A percentile compares a stretch with the other conserved stretches of the same genome.
phyloP scores from a whole-genome alignment of 2,888 invertebrate species.

The Acronicta alni region DNA sequence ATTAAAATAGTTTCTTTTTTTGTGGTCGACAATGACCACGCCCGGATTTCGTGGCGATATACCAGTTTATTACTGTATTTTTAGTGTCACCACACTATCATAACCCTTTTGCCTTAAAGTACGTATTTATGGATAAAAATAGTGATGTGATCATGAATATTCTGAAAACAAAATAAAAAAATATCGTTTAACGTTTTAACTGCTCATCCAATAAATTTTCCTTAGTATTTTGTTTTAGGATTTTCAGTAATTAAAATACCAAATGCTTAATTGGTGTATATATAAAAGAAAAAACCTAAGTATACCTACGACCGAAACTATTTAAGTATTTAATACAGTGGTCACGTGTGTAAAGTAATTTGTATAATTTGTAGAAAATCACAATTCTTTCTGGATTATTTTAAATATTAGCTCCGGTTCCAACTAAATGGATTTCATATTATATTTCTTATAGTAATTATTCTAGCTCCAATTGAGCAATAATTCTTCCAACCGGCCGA shows the following conservation, averaged over 20 bases:
- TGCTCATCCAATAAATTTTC: too few species aligned
- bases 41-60: constrained; percentile 57
- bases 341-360: constrained; percentile 1
- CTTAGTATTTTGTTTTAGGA: too few species aligned
- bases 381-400: constrained; percentile 7
- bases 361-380: constrained; percentile 19
- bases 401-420: not conserved
- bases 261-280: too few species aligned
- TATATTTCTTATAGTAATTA: not conserved
- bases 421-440: not conserved
- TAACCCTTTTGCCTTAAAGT: not conserved
- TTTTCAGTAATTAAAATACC: too few species aligned
- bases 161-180: not conserved
- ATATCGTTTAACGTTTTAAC: too few species aligned
- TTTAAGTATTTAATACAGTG: not conserved
- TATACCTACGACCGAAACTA: not conserved
- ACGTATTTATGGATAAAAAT: not conserved
- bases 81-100: constrained; percentile 14
- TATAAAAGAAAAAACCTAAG: not conserved
- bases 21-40: constrained; percentile 73
- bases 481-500: too few species aligned
- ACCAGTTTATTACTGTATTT: constrained; percentile 54
- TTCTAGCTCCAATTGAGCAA: not conserved
- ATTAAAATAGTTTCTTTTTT: constrained; percentile 84
- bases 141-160: not conserved